phyloP scores from a whole-genome alignment of 2,797 vertebrate species.

The Philypnodon macrostomus region DNA sequence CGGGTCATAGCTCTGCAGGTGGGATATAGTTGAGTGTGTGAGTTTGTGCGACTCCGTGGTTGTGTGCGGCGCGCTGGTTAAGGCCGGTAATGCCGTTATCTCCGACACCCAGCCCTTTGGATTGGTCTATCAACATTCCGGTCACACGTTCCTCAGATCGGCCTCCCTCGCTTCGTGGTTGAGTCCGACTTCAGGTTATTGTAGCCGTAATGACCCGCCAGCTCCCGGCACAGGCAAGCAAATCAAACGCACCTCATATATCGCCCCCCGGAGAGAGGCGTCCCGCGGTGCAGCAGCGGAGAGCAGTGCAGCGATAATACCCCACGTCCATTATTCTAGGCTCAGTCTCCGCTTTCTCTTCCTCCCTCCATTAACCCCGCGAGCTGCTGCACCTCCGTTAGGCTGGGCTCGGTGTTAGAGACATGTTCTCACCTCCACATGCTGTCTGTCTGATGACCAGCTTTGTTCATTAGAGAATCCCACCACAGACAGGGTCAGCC shows the following conservation, averaged over 20 bases:
- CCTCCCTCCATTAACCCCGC: constrained; percentile 61
- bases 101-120: constrained; percentile 43
- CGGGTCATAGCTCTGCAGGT: constrained; percentile 65
- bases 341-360: constrained; percentile 53
- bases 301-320: constrained; percentile 46
- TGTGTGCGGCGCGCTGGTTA: constrained; percentile 50
- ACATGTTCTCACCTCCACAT: no score
- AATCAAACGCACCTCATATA: constrained; percentile 19
- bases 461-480: constrained; percentile 8
- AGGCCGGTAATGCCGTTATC: constrained; percentile 44
- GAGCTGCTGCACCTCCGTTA: constrained; percentile 40
- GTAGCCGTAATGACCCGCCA: constrained; percentile 64
- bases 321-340: constrained; percentile 50
- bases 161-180: constrained; percentile 42
- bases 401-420: neutral
- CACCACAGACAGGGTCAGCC: neutral
- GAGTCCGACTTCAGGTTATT: constrained; percentile 59
- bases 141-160: constrained; percentile 65
- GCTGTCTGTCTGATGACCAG: constrained; percentile 13
- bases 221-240: constrained; percentile 50
- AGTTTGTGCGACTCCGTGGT: constrained; percentile 38
- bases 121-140: constrained; percentile 78
- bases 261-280: constrained; percentile 12
- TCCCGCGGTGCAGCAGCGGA: constrained; percentile 36
- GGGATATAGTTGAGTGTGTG: constrained; percentile 33